Evolutionary conservation across 2,888 invertebrate genomes (phyloP).

Genomic region (Conomelus anceps): DNA sequence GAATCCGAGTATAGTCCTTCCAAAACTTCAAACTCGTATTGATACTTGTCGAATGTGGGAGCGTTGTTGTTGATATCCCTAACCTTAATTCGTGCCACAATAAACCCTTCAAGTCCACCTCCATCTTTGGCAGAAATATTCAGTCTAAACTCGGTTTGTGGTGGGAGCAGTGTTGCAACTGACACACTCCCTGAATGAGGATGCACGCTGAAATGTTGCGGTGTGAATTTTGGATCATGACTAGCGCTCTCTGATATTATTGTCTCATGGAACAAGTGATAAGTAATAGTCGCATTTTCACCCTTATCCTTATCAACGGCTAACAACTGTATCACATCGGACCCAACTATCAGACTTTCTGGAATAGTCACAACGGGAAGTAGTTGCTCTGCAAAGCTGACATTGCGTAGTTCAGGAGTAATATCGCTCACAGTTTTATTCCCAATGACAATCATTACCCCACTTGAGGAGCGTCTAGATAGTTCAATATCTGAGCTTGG

Average conservation of each 20-base stretch:
- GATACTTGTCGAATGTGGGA: conserved; percentile 72
- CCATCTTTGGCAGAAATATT: conserved; percentile 70
- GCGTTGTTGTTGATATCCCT: conserved; percentile 78
- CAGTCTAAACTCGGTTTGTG: conserved; percentile 67
- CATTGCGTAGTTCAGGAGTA: conserved; percentile 9
- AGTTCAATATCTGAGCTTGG: conserved; percentile 55
- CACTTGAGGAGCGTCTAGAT: conserved; percentile 27
- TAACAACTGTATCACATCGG: conserved; percentile 58
- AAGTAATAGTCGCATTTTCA: conserved; percentile 62
- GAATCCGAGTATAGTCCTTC: conserved; percentile 69
- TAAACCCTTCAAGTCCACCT: conserved; percentile 63
- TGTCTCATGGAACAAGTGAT: conserved; percentile 61
- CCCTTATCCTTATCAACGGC: conserved; percentile 68
- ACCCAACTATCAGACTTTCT: conserved; percentile 65
- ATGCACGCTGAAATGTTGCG: conserved; percentile 68
- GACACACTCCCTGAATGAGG: conserved; percentile 67
- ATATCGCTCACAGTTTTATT: conserved; percentile 30
- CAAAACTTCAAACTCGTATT: conserved; percentile 73
- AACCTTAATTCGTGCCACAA: conserved; percentile 63
- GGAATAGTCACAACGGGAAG: conserved; percentile 62
- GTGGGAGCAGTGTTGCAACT: conserved; percentile 61
- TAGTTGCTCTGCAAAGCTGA: conserved; percentile 34
- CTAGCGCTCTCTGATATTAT: conserved; percentile 52
- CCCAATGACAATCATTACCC: conserved; percentile 28
- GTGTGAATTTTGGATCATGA: conserved; percentile 44